Base-by-base conservation (phyloP, 2,888 invertebrate species). In the Neuroscelio doddi region DNA sequence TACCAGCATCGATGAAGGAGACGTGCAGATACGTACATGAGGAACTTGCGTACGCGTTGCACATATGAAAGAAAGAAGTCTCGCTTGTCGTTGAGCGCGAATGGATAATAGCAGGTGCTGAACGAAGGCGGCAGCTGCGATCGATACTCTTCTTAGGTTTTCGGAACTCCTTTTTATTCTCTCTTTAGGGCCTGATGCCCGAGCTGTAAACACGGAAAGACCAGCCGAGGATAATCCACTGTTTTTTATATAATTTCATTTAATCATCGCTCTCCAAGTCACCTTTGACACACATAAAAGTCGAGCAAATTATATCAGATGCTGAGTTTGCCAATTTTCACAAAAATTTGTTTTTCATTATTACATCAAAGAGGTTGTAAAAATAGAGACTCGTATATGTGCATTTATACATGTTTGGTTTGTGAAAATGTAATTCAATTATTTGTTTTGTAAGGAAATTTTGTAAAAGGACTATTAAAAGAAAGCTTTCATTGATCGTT, bases 81-180 rank as follows among this genome's bases (percentile, higher is more conserved):
- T 66, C 61, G 64, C 62, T 68, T 64, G 74, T 76, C 74, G 76
- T 68, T 70, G 74, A 69, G 76, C 72, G 76, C 76, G 74, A 75
- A 76, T 73, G 76, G 75, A 75, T 79, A 79, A 81, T 80, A 80
- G 83, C 82, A 83, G 83, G 83, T 82, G 82, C 80, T 72, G 71
- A 75, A 77, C 78, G 79, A 77, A 73, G 71, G 68, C 74, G 79
- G 79, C 82, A 82, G 82, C 81, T 81, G 83, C 80, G 80, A 79
- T 79, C 81, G 77, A 78, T 80, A 78, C 73, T 79, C 76, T 44
- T 65, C 69, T 80, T 75, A 77, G 78, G 75, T 79, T 80, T 81
- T 81, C 78, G 74, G 77, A 73, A 76, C 74, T 78, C 66, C 69
- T 71, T 52, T 71, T 62, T 58, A 62, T 68, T 64, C 67, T 69